Evolutionary conservation across 1,140 invertebrate genomes (phyloP).

Genomic region (Centruroides vittatus): DNA sequence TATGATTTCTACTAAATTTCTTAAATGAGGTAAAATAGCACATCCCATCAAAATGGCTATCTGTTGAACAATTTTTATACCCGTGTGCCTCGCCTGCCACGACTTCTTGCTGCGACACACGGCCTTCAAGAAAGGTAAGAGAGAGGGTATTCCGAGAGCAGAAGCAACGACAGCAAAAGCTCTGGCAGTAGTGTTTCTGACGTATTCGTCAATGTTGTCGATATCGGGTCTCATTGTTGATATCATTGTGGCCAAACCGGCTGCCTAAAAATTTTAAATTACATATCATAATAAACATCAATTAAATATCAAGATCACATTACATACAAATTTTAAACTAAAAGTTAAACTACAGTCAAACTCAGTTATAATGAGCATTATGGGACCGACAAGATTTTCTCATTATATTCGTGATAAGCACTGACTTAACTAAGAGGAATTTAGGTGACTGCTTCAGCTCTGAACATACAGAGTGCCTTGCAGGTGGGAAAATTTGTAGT

Average conservation of each 20-base stretch:
- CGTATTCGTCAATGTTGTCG: constrained; percentile 99
- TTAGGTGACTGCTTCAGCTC: too few species aligned
- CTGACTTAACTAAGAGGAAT: too few species aligned
- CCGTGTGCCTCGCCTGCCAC: constrained; percentile 98
- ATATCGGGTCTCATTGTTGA: constrained; percentile 99
- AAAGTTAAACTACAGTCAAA: too few species aligned
- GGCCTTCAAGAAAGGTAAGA: constrained; percentile 96
- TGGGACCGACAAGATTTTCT: too few species aligned
- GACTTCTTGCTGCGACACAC: constrained; percentile 99
- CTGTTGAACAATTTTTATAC: constrained; percentile 99
- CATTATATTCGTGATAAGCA: too few species aligned
- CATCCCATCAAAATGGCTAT: constrained; percentile 99
- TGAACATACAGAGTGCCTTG: too few species aligned
- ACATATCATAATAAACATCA: too few species aligned
- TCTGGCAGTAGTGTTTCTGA: constrained; percentile 95
- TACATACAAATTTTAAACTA: too few species aligned
- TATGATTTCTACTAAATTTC: constrained; percentile 97
- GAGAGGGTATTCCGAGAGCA: constrained; percentile 91
- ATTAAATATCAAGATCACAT: too few species aligned
- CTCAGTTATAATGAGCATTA: too few species aligned
- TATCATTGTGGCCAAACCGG: constrained; percentile 99
- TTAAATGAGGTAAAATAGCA: constrained; percentile 95
- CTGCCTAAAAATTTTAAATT: constrained; percentile 43
- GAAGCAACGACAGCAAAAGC: constrained; percentile 99
- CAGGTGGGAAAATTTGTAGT: too few species aligned